Conservation (phyloP, 2,113 vertebrate genomes). For the Pogonocichla stellata region DNA sequence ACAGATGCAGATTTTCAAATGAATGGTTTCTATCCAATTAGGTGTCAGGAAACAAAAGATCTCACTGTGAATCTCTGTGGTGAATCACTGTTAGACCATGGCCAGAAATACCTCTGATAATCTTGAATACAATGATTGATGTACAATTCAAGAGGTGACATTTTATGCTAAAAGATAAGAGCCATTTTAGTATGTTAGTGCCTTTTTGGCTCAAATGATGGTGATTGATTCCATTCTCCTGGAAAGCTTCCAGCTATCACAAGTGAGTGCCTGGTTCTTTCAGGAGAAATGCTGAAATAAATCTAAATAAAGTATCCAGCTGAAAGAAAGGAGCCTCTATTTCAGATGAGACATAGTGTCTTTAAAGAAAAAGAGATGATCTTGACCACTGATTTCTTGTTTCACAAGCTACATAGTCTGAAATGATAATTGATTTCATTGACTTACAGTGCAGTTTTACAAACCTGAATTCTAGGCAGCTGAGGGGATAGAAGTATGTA, state of each 20-base stretch:
- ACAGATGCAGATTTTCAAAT: background rate
- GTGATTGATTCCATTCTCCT: background rate
- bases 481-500: background rate
- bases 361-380: background rate
- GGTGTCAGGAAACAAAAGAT: background rate
- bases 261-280: background rate
- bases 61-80: background rate
- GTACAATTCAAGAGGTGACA: background rate
- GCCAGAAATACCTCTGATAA: background rate
- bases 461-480: background rate
- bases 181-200: background rate
- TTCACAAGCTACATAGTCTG: background rate
- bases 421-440: background rate
- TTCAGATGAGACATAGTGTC: background rate
- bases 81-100: background rate
- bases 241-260: background rate
- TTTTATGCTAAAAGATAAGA: background rate
- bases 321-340: background rate
- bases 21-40: background rate
- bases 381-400: background rate
- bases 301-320: background rate
- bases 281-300: background rate
- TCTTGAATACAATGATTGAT: background rate
- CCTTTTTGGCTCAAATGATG: background rate
- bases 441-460: background rate